Base-by-base conservation (phyloP, 1,140 invertebrate genomes). In the Zaprionus kolodkinae region DNA sequence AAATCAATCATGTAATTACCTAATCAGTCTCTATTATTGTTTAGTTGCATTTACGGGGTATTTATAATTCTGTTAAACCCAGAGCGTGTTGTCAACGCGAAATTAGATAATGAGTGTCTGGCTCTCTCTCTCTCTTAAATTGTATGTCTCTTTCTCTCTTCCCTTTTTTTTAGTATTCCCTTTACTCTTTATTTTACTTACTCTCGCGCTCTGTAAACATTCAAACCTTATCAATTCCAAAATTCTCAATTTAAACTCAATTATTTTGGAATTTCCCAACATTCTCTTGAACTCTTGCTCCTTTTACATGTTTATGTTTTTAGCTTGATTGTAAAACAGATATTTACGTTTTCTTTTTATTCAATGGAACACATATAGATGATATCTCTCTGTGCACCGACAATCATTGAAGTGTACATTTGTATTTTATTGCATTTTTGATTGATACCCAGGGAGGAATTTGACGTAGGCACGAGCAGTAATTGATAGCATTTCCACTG, bases 401-500 rank as follows among this genome's bases (percentile, higher is more conserved):
- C 13, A 55, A 35, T n/a, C 7, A 48, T 61, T 45, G n/a, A 13
- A 62, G 17, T 54, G 21, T 43, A 30, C 27, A 1, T 21, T 21
- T 48, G 35, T 67, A 61, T 45, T 45, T 21, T 70, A 35, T 62
- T 21, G 6, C 55, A 54, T 63, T 74, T 12, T 78, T 70, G 45
- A 78, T 81, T 81, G 78, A 81, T 86, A 66, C 63, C 48, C 70
- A 71, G 54, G 55, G 63, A 67, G 25, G 27, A 43, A 62, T 68
- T 59, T 75, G 67, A 85, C 81, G 78, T 85, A 62, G 66, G 40
- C 63, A 62, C 62, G 15, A 38, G 61, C 48, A 61, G 59, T 64
- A 56, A 85, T 68, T 78, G 61, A 73, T 74, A 73, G 38, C 55
- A 55, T 54, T 15, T 48, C 21, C 21, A 1, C 21, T 21, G 21